Evolutionary conservation across 2,797 vertebrate species (phyloP).

Genomic region (Lates japonicus): DNA sequence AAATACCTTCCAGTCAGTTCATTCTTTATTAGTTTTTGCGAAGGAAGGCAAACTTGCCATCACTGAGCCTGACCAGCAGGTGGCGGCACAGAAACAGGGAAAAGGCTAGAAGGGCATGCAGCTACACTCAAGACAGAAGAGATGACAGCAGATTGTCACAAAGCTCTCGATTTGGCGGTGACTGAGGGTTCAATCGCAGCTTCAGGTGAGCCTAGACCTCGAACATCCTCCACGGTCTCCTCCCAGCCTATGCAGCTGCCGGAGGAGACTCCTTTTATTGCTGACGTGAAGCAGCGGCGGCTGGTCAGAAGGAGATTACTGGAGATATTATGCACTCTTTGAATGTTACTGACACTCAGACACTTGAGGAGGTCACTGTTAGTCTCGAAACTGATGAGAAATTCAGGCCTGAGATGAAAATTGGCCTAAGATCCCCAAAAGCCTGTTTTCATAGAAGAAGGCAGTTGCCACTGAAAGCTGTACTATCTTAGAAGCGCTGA

Average conservation of each 20-base stretch:
- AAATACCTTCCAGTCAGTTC: slow-evolving; percentile 81
- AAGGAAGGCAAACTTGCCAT: slow-evolving; percentile 84
- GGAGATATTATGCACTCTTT: slow-evolving; percentile 83
- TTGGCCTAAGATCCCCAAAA: slow-evolving; percentile 81
- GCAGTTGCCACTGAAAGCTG: slow-evolving; percentile 83
- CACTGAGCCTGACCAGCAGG: slow-evolving; percentile 74
- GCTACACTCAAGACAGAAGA: slow-evolving; percentile 77
- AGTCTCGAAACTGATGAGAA: slow-evolving; percentile 71
- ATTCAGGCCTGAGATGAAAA: slow-evolving; percentile 67
- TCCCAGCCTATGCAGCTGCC: slow-evolving; percentile 76
- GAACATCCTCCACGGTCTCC: slow-evolving; percentile 75
- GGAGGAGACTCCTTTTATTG: slow-evolving; percentile 82
- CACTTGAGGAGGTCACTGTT: slow-evolving; percentile 80
- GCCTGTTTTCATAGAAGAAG: slow-evolving; percentile 78
- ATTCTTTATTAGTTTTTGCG: slow-evolving; percentile 71
- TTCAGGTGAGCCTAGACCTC: slow-evolving; percentile 74
- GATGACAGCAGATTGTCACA: slow-evolving; percentile 79
- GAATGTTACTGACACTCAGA: slow-evolving; percentile 78
- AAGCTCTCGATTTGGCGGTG: slow-evolving; percentile 73
- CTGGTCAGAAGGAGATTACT: slow-evolving; percentile 86
- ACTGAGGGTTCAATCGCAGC: slow-evolving; percentile 62
- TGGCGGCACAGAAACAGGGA: slow-evolving; percentile 80
- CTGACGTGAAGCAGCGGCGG: slow-evolving; percentile 78
- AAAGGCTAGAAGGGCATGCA: slow-evolving; percentile 74
- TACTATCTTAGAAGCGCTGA: slow-evolving; percentile 81